phyloP scores from a whole-genome alignment of 2,797 vertebrate species.

The Sciurus carolinensis region DNA sequence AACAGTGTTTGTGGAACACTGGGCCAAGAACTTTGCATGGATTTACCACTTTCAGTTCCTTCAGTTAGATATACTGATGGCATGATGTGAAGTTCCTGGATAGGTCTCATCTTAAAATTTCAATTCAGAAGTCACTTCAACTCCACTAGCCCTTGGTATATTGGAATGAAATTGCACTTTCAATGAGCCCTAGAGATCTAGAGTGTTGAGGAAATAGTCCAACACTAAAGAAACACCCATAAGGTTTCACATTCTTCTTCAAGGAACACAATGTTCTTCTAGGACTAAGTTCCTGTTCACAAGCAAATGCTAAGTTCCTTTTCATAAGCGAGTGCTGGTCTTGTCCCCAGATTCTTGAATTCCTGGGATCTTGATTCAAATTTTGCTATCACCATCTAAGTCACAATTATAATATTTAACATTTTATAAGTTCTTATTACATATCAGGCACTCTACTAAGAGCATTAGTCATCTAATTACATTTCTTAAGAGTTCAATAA shows the following conservation, averaged over 20 bases:
- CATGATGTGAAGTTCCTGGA: not conserved
- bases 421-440: not conserved
- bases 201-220: not conserved
- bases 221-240: not conserved
- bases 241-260: not conserved
- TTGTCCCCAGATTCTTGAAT: not conserved
- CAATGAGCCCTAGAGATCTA: not conserved
- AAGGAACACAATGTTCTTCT: not conserved
- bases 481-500: slow-evolving; percentile 16
- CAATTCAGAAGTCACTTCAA: not conserved
- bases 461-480: not conserved
- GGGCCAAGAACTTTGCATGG: not conserved
- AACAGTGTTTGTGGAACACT: not conserved
- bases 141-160: not conserved
- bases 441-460: not conserved
- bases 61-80: not conserved
- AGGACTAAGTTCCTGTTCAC: not conserved
- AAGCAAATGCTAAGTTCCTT: not conserved
- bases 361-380: not conserved
- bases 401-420: not conserved
- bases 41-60: not conserved
- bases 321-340: not conserved
- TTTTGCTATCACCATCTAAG: not conserved
- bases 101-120: not conserved
- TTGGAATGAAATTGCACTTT: not conserved